These are phyloP conservation scores for Holacanthella duospinosa DNA, from an alignment of 2,888 invertebrate genomes.

Conservation along the genomic window DNA sequence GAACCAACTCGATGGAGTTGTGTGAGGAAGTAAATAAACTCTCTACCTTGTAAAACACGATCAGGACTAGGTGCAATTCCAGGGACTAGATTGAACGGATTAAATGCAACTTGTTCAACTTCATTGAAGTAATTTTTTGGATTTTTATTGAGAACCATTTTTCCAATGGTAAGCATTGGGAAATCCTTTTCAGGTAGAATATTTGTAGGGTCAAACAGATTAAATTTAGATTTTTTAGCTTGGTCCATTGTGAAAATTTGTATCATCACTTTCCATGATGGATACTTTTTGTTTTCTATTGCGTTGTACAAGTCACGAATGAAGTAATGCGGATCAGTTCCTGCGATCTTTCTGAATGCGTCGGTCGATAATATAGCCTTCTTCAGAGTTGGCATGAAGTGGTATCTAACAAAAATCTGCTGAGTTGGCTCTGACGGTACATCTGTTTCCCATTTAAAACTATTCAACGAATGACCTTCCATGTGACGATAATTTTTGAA, in stretches of 20 bases:
- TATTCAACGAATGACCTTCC: constrained; percentile 91
- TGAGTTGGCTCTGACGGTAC: constrained; percentile 54
- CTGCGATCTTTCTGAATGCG: constrained; percentile 57
- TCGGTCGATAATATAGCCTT: constrained; percentile 64
- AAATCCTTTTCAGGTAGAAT: constrained; percentile 40
- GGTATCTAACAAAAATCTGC: constrained; percentile 58
- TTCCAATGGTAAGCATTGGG: constrained; percentile 46
- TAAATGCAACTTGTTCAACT: constrained; percentile 48
- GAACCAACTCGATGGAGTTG: constrained; percentile 82
- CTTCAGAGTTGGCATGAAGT: constrained; percentile 50
- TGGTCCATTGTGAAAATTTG: constrained; percentile 25
- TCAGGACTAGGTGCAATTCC: constrained; percentile 42
- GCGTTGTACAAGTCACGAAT: constrained; percentile 53
- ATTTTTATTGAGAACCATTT: constrained; percentile 46
- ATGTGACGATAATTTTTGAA: constrained; percentile 85
- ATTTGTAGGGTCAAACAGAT: constrained; percentile 25
- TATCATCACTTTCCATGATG: constrained; percentile 21
- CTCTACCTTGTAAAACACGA: constrained; percentile 53
- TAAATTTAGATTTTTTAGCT: constrained; percentile 13
- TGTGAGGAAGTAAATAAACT: constrained; percentile 82
- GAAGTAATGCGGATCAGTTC: constrained; percentile 75
- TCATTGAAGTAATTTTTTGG: constrained; percentile 47
- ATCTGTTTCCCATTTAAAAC: constrained; percentile 54
- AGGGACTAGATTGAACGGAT: constrained; percentile 44
- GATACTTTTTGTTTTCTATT: constrained; percentile 17